These are phyloP conservation scores for Alosa alosa DNA, from an alignment of 2,113 vertebrate species.

Conservation along the genomic window DNA sequence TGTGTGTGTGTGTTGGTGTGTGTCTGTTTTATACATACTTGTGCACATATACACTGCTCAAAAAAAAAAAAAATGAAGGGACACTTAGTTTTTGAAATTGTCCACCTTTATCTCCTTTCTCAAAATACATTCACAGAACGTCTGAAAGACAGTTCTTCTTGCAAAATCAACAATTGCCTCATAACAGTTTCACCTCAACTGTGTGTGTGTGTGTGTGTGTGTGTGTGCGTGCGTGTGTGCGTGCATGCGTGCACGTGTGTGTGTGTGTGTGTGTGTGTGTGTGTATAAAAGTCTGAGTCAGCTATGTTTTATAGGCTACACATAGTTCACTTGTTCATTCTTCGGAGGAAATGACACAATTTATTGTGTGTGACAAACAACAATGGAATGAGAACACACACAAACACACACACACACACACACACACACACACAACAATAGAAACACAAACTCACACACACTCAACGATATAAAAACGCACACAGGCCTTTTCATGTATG, in stretches of 20 bases:
- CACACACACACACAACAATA: background rate
- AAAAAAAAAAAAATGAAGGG: too few relatives aligned
- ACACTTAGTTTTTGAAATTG: too few relatives aligned
- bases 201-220: too few relatives aligned
- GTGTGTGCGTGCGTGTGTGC: too few relatives aligned
- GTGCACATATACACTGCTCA: too few relatives aligned
- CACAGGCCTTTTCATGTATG: background rate
- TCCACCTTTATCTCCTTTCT: too few relatives aligned
- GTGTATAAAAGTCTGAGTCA: background rate
- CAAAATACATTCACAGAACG: too few relatives aligned
- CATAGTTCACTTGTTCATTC: background rate
- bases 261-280: slow-evolving; percentile 15
- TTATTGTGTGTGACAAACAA: slow-evolving; percentile 22
- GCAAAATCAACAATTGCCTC: too few relatives aligned
- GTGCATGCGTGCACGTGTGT: background rate
- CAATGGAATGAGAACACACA: background rate
- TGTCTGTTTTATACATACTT: too few relatives aligned
- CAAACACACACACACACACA: background rate
- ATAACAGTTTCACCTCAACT: too few relatives aligned
- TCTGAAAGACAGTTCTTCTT: too few relatives aligned
- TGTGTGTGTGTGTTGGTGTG: too few relatives aligned
- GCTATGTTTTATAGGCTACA: background rate
- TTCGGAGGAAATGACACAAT: slow-evolving; percentile 24
- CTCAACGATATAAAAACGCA: background rate
- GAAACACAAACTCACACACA: background rate